Evolutionary conservation across 2,113 vertebrate species (phyloP).

Genomic region (Aleadryas rufinucha): DNA sequence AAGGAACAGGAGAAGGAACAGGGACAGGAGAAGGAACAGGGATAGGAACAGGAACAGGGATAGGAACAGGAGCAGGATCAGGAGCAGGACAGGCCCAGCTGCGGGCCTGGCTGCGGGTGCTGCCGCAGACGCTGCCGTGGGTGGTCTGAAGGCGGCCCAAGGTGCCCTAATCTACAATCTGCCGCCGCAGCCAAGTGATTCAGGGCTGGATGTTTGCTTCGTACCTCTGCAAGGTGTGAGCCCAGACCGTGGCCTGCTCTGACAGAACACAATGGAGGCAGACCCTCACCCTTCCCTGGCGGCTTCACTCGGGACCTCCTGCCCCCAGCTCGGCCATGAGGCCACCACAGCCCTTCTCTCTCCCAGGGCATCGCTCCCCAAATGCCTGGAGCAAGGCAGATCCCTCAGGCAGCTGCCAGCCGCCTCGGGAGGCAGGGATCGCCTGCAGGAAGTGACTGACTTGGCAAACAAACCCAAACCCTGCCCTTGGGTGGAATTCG

Average conservation of each 20-base stretch:
- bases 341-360: background rate
- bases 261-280: background rate
- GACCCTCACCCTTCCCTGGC: background rate
- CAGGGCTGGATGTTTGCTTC: conserved; percentile 13
- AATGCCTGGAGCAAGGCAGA: background rate
- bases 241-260: background rate
- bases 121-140: background rate
- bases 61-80: no score
- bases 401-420: background rate
- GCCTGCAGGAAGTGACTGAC: background rate
- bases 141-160: background rate
- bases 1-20: no score
- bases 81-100: background rate
- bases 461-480: background rate
- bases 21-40: no score
- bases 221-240: background rate
- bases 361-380: fast-evolving
- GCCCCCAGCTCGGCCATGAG: fast-evolving
- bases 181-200: conserved; percentile 13
- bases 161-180: conserved; percentile 3
- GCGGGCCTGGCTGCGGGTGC: background rate
- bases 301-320: background rate
- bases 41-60: no score
- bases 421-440: fast-evolving
- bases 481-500: background rate